Base-by-base conservation (phyloP, 2,888 invertebrate species). In the Eupelmus urozonus region DNA sequence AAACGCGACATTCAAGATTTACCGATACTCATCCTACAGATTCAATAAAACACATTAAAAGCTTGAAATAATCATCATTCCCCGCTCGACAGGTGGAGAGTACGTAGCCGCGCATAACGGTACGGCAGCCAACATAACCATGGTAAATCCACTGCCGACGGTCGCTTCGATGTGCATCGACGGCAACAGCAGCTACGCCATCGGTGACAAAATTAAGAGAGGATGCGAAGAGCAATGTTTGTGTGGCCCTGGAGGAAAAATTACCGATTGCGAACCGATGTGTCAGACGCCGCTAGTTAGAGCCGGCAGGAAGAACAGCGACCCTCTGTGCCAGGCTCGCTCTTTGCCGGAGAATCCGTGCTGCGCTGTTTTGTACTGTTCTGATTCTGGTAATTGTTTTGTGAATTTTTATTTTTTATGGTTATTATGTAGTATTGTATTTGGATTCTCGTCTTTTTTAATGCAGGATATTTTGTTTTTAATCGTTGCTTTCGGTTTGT, bases 141-240 rank as follows among this genome's bases (percentile, higher is more conserved):
- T 60, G 25, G 45, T 74, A 1, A 65, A 84, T 27, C 82, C 85
- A 7, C 81, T 86, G 57, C 81, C 83, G 0, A 60, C 84, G 5
- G 53, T 72, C 16, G 69, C 75, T 18, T 57, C 76, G 13, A 55
- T 78, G 11, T 88, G 88, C 75, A 62, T 81, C 11, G 86, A 88
- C 0, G 85, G 82, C 9, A 88, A 88, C 69, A 82, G 81, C 66
- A 92, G 91, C 1, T 92, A 92, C 81, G 88, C 90, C 66, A 88
- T 94, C 67, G 96, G 96, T 0, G 94, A 95, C 82, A 93, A 92
- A 82, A 91, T 96, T 82, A 92, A 94, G 78, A 92, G 93, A 51
- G 95, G 93, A 57, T 97, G 96, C 85, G 95, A 96, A 74, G 95
- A 95, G 81, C 91, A 93, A 1, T 96, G 96, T 86, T 93, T 93